A percentile compares a stretch with the other conserved stretches of the same genome.
phyloP scores from a whole-genome alignment of 1,140 invertebrate species.

The Lepidurus packardi region DNA sequence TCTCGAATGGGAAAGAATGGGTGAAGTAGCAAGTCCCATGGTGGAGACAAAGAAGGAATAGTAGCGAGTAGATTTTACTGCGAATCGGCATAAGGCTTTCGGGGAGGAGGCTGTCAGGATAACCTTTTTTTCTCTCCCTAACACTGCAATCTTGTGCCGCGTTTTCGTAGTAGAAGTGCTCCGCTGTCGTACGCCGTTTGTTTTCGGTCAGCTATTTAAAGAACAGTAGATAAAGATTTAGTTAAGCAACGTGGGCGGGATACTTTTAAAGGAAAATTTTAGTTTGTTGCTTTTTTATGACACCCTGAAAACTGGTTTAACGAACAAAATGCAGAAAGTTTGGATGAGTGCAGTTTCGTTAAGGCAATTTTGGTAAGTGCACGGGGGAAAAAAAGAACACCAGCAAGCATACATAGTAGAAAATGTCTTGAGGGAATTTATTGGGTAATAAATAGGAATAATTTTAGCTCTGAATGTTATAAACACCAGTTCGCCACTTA shows the following conservation, averaged over 20 bases:
- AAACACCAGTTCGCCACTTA: neutral
- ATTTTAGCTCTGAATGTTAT: neutral
- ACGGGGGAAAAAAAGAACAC: neutral
- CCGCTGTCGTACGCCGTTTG: too few relatives aligned
- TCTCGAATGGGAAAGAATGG: neutral
- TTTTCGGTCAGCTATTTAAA: too few relatives aligned
- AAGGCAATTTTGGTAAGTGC: neutral
- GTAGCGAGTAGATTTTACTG: neutral
- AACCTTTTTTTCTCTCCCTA: neutral
- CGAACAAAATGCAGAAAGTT: neutral
- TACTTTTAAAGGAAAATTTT: too few relatives aligned
- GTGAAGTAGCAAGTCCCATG: neutral
- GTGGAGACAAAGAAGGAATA: conserved; percentile 14
- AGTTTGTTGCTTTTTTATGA: too few relatives aligned
- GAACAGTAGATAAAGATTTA: too few relatives aligned
- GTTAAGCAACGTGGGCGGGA: too few relatives aligned
- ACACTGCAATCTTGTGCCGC: neutral
- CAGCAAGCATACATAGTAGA: neutral
- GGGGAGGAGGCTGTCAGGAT: neutral
- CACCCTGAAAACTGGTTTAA: neutral
- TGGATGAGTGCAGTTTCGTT: neutral
- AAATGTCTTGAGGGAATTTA: neutral
- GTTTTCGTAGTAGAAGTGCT: too few relatives aligned
- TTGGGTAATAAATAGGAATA: neutral
- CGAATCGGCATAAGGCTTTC: neutral